These are phyloP conservation scores for Cistogaster globosa DNA, from an alignment of 2,888 invertebrate genomes.

Conservation along the genomic window DNA sequence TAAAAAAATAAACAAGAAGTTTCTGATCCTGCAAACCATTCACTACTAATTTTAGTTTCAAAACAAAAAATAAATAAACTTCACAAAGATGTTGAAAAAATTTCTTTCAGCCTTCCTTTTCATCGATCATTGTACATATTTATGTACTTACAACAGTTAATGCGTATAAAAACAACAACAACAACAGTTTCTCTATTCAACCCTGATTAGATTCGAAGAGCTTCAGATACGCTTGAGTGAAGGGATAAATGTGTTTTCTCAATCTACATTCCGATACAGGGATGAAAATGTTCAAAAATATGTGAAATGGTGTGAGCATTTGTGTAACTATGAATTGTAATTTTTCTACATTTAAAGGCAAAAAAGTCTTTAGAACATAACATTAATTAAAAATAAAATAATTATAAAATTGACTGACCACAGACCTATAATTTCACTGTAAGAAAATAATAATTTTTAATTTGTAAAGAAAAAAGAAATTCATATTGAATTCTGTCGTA, in stretches of 20 bases:
- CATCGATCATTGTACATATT: slow-evolving; percentile 43
- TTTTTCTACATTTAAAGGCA: not conserved
- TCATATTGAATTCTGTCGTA: no score
- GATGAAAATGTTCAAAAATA: not conserved
- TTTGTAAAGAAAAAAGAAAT: no score
- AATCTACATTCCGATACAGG: slow-evolving; percentile 12
- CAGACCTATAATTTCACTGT: no score
- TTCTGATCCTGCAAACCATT: slow-evolving; percentile 32
- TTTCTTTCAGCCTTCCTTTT: slow-evolving; percentile 40
- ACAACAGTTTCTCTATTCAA: slow-evolving; percentile 35
- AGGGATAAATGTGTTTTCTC: slow-evolving; percentile 4
- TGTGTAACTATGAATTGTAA: not conserved
- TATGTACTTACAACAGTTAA: slow-evolving; percentile 29
- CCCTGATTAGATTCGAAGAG: slow-evolving; percentile 50
- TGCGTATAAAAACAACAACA: slow-evolving; percentile 24
- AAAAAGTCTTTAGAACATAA: no score
- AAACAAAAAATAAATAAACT: not conserved
- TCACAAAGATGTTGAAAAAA: slow-evolving; percentile 23
- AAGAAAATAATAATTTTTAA: no score
- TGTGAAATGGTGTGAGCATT: not conserved
- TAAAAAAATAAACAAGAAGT: not conserved
- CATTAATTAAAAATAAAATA: not conserved
- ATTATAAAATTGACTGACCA: no score
- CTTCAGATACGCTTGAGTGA: not conserved
- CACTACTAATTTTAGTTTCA: slow-evolving; percentile 48